Percentiles rank a stretch among this genome's conserved stretches.
phyloP scores from a whole-genome alignment of 2,113 vertebrate species.

The Tenebrosternarchus preto region DNA sequence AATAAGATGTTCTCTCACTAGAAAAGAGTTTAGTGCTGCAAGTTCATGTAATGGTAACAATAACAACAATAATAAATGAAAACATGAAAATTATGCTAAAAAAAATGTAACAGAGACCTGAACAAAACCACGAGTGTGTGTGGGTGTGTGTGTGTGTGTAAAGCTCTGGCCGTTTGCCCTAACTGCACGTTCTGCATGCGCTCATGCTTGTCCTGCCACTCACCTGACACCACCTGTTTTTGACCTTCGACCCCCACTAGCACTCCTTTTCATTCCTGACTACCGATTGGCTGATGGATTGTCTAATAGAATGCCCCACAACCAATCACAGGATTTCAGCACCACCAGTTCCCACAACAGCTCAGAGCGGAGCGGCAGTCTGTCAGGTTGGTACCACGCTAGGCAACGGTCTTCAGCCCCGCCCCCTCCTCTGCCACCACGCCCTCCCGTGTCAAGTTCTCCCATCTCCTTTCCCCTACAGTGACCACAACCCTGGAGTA shows the following conservation, averaged over 20 bases:
- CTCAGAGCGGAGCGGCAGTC: slow-evolving; percentile 99
- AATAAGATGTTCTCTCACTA: slow-evolving; percentile 8
- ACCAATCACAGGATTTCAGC: slow-evolving; percentile 99
- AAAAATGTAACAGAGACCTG: neutral
- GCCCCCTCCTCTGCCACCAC: neutral
- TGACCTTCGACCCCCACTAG: slow-evolving; percentile 97
- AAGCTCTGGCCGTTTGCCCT: slow-evolving; percentile 72
- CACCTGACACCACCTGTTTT: slow-evolving; percentile 91
- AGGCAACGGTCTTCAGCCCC: slow-evolving; percentile 65
- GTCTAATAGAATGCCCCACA: slow-evolving; percentile 99
- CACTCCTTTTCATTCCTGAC: slow-evolving; percentile 99
- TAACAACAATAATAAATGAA: neutral
- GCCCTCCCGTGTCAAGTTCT: neutral
- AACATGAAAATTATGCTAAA: neutral
- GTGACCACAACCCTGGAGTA: slow-evolving; percentile 48
- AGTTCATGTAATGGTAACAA: neutral
- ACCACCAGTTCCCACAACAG: slow-evolving; percentile 99
- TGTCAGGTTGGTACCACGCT: slow-evolving; percentile 95
- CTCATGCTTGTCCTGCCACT: slow-evolving; percentile 88
- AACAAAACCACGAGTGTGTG: neutral
- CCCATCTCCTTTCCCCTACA: neutral
- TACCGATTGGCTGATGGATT: slow-evolving; percentile 99
- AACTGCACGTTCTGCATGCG: slow-evolving; percentile 96
- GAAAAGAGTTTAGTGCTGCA: neutral
- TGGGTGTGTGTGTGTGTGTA: neutral